Percentiles rank a stretch among this genome's conserved stretches.
phyloP scores from a whole-genome alignment of 2,113 vertebrate genomes.

The Setophaga kirtlandii region DNA sequence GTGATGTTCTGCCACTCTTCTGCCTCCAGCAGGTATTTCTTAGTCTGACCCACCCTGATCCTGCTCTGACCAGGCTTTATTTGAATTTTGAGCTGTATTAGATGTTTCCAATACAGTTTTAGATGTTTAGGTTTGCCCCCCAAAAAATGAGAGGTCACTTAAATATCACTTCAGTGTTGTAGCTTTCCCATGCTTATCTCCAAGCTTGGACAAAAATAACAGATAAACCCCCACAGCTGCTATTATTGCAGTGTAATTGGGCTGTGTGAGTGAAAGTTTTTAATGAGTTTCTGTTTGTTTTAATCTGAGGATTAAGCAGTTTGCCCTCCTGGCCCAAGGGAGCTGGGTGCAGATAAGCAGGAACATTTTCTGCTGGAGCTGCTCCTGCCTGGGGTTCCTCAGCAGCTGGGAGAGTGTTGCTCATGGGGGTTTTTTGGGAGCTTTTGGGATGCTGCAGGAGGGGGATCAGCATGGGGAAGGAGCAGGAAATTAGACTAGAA shows the following conservation, averaged over 20 bases:
- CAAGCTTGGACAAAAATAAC: background rate
- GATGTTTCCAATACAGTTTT: background rate
- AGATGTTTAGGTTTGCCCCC: background rate
- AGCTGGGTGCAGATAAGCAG: background rate
- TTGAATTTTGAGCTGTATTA: background rate
- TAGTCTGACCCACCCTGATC: background rate
- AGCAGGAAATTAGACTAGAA: background rate
- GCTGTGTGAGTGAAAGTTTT: background rate
- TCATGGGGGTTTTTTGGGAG: background rate
- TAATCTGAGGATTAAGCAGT: background rate
- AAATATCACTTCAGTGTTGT: background rate
- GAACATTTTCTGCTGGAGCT: background rate
- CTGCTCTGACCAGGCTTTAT: background rate
- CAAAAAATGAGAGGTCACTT: background rate
- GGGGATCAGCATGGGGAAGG: background rate
- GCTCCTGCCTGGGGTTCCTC: background rate
- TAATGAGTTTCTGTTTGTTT: slow-evolving; percentile 10
- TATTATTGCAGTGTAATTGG: background rate
- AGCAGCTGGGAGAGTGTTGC: background rate
- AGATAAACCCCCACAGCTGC: background rate
- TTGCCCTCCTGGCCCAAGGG: background rate
- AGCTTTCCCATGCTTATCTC: background rate
- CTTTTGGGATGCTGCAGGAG: background rate
- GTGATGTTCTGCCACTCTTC: background rate
- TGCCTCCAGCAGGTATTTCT: background rate